Percentiles rank a stretch among this genome's conserved stretches.
phyloP scores from a whole-genome alignment of 2,888 invertebrate genomes.

The Cheiracanthium punctorium region DNA sequence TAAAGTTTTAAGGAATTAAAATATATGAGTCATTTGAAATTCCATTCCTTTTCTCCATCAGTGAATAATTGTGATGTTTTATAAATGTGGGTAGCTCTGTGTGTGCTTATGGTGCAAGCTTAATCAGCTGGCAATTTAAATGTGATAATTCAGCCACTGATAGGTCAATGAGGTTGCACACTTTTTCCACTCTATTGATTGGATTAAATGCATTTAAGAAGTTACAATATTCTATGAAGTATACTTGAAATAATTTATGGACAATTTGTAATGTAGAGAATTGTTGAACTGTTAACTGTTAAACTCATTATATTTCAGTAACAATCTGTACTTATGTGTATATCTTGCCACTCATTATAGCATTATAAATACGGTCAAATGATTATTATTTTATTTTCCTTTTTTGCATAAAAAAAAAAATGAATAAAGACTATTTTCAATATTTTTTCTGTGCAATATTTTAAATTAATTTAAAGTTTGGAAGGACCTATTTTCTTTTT shows the following conservation, averaged over 20 bases:
- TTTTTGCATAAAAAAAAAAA: too few species aligned
- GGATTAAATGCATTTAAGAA: constrained; percentile 51
- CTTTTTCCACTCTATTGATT: constrained; percentile 48
- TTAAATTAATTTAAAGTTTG: too few species aligned
- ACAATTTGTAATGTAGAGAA: constrained; percentile 49
- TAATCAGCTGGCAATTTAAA: constrained; percentile 55
- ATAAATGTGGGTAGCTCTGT: constrained; percentile 52
- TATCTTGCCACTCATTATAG: background rate
- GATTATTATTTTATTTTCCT: too few species aligned
- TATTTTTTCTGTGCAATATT: too few species aligned
- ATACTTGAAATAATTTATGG: constrained; percentile 27
- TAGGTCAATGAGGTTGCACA: constrained; percentile 53
- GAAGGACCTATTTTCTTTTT: too few species aligned
- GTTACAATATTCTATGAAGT: background rate
- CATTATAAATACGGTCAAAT: too few species aligned
- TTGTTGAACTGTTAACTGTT: constrained; percentile 29
- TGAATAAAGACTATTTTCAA: too few species aligned
- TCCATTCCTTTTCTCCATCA: background rate
- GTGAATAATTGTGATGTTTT: constrained; percentile 59
- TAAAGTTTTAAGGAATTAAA: background rate
- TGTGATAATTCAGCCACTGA: constrained; percentile 64
- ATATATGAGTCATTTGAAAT: background rate
- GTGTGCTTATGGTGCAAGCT: constrained; percentile 61
- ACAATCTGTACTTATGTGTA: background rate
- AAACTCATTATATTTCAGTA: constrained; percentile 11